Percentiles rank a stretch among this genome's conserved stretches.
phyloP scores from a whole-genome alignment of 2,113 vertebrate species.

The Boulengeromyrus knoepffleri region DNA sequence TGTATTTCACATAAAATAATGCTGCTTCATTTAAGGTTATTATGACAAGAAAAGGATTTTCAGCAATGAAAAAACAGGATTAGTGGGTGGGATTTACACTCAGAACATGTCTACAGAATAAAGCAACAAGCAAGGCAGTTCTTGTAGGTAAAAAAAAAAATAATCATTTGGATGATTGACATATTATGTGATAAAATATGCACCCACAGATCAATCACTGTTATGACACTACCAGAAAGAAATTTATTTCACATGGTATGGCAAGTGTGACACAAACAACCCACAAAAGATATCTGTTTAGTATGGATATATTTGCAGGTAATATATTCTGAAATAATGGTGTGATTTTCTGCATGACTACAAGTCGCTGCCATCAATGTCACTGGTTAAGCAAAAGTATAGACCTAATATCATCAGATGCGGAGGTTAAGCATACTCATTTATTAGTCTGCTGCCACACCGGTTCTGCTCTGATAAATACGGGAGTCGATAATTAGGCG shows the following conservation, averaged over 20 bases:
- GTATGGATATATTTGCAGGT: conserved; percentile 26
- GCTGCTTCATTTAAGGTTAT: not conserved
- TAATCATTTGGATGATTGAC: conserved; percentile 3
- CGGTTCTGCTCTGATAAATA: conserved; percentile 30
- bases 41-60: not conserved
- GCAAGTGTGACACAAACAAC: not conserved
- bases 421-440: conserved; percentile 39
- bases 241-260: conserved; percentile 11
- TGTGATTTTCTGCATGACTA: conserved; percentile 36
- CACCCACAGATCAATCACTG: not conserved
- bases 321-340: conserved; percentile 34
- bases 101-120: not conserved
- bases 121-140: not conserved
- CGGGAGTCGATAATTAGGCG: conserved; percentile 30
- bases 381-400: conserved; percentile 21
- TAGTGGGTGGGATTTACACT: not conserved
- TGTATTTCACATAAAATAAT: not conserved
- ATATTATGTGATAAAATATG: conserved; percentile 1
- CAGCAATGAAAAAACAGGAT: not conserved
- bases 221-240: not conserved
- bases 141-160: not conserved
- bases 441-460: conserved; percentile 33
- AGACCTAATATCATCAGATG: conserved; percentile 30
- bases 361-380: conserved; percentile 14
- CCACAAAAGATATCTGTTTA: conserved; percentile 7